Percentiles rank a stretch among this genome's conserved stretches.
phyloP scores from a whole-genome alignment of 2,113 vertebrate species.

The Perca flavescens region DNA sequence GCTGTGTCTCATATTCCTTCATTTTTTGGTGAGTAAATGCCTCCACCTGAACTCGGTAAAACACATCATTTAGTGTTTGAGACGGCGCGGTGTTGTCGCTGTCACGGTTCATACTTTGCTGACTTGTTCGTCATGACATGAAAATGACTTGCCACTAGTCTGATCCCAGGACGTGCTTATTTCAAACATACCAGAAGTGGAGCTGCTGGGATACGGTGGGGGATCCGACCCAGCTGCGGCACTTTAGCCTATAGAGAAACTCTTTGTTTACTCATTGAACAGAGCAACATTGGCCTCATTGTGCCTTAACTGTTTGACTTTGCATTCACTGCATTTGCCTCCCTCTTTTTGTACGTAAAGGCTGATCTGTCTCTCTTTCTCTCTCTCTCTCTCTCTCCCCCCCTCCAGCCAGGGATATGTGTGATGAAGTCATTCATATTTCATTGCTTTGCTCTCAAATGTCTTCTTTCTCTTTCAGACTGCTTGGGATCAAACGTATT shows the following conservation, averaged over 20 bases:
- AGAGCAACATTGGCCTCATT: conserved; percentile 59
- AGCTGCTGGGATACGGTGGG: not conserved
- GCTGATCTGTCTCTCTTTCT: not conserved
- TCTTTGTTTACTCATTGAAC: conserved; percentile 66
- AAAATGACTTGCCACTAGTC: not conserved
- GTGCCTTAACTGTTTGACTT: conserved; percentile 41
- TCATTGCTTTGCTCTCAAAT: conserved; percentile 57
- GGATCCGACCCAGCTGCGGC: conserved; percentile 7
- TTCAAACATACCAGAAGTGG: conserved; percentile 2
- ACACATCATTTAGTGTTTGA: not conserved
- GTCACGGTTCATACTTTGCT: not conserved
- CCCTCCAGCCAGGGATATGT: not conserved
- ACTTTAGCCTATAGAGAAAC: conserved; percentile 42
- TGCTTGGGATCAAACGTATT: conserved; percentile 93
- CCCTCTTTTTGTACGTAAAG: not conserved
- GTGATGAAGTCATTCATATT: conserved; percentile 63
- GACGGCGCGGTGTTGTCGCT: too few relatives aligned
- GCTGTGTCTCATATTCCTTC: conserved; percentile 88
- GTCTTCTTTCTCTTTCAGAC: conserved; percentile 82
- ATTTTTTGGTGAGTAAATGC: conserved; percentile 91
- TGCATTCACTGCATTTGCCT: conserved; percentile 24
- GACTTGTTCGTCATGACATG: conserved; percentile 17
- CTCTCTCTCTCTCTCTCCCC: too few relatives aligned
- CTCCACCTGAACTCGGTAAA: not conserved
- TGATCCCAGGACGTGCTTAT: not conserved